These are phyloP conservation scores for Sylvia atricapilla DNA, from an alignment of 2,113 vertebrate genomes.

Conservation along the genomic window DNA sequence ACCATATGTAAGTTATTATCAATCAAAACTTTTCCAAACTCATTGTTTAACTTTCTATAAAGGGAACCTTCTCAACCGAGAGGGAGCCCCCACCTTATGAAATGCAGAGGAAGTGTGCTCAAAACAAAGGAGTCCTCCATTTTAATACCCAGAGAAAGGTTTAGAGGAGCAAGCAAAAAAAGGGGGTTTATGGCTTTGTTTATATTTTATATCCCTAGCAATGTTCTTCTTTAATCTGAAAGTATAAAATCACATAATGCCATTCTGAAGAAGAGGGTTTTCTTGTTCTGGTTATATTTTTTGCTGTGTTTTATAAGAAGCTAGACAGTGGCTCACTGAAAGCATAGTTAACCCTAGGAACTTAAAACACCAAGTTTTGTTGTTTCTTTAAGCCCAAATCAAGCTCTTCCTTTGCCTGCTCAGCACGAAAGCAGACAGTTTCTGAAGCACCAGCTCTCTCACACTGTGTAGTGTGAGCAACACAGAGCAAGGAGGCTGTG, in stretches of 20 bases:
- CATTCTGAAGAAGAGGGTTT: background rate
- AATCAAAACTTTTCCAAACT: conserved; percentile 25
- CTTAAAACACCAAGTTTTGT: background rate
- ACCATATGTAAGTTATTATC: conserved; percentile 42
- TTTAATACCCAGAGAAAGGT: background rate
- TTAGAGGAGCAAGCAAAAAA: background rate
- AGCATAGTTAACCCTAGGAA: background rate
- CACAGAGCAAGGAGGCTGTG: background rate
- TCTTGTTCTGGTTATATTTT: background rate
- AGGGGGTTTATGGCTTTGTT: background rate
- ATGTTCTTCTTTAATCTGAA: background rate
- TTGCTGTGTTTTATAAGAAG: background rate
- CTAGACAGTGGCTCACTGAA: background rate
- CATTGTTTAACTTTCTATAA: conserved; percentile 37
- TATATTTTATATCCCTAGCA: background rate
- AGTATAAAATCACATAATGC: background rate
- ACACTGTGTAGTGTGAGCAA: background rate
- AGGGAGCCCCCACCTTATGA: background rate
- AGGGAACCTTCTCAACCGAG: background rate
- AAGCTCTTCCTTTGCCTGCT: background rate
- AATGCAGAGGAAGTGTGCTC: background rate
- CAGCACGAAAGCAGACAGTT: background rate
- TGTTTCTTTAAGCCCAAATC: background rate
- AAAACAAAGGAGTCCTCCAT: background rate
- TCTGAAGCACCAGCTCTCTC: background rate